Conservation (phyloP, 2,797 vertebrate genomes). For the Sylvia borin region DNA sequence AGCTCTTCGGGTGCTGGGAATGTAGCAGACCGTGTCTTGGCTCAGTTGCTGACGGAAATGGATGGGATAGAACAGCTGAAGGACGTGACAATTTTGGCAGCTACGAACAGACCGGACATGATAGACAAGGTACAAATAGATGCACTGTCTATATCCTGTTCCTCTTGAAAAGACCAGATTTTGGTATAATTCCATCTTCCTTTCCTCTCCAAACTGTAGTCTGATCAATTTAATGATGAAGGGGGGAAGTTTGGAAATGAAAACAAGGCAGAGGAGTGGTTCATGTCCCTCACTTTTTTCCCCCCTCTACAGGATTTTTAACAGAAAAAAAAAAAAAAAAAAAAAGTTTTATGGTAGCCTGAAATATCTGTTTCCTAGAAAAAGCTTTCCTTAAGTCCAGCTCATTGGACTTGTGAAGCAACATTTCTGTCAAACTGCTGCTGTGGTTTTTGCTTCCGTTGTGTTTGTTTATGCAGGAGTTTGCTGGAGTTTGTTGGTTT, state of each 20-base stretch:
- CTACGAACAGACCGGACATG: conserved; percentile 96
- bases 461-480: conserved; percentile 48
- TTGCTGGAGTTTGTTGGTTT: conserved; percentile 42
- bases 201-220: background rate
- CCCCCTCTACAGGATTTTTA: background rate
- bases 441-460: conserved; percentile 49
- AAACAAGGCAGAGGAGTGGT: background rate
- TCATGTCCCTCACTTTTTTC: background rate
- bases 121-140: conserved; percentile 90
- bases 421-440: conserved; percentile 8
- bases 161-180: background rate
- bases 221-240: background rate
- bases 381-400: background rate
- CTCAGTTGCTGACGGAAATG: conserved; percentile 96
- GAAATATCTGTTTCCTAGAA: conserved; percentile 8
- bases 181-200: background rate
- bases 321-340: background rate
- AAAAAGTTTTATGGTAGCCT: background rate
- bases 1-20: conserved; percentile 87
- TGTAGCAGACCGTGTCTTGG: conserved; percentile 91
- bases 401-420: conserved; percentile 6
- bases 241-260: background rate
- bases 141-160: background rate
- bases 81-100: conserved; percentile 92
- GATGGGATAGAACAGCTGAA: conserved; percentile 94